Evolutionary conservation across 1,140 invertebrate species (phyloP).

Genomic region (Macrotrachela quadricornifera): DNA sequence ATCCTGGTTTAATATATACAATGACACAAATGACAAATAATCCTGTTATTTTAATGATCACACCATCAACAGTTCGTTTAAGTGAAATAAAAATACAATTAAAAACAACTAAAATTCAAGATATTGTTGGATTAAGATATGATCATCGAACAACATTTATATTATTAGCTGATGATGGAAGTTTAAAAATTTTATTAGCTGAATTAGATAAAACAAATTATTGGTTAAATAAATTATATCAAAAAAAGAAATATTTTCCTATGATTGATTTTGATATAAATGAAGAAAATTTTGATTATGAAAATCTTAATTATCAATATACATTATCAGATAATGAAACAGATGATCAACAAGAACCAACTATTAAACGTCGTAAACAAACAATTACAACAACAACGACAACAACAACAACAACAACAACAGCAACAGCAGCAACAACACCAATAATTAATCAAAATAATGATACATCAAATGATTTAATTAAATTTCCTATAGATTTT

Average conservation of each 20-base stretch:
- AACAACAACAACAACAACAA: conserved; percentile 39
- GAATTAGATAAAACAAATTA: conserved; percentile 34
- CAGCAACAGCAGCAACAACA: conserved; percentile 29
- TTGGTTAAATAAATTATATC: conserved; percentile 23
- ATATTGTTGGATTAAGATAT: conserved; percentile 80
- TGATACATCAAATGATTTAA: too few relatives aligned
- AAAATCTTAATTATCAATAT: too few relatives aligned
- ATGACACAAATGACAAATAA: conserved; percentile 71
- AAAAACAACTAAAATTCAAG: conserved; percentile 45
- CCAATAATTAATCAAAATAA: not conserved
- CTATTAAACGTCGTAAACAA: too few relatives aligned
- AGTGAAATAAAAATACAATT: conserved; percentile 66
- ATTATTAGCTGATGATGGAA: conserved; percentile 81
- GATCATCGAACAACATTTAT: conserved; percentile 71
- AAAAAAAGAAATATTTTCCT: too few relatives aligned
- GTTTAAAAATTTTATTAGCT: conserved; percentile 53
- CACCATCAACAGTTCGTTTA: conserved; percentile 57
- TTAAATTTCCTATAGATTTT: conserved; percentile 68
- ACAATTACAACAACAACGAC: too few relatives aligned
- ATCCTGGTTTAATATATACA: conserved; percentile 75
- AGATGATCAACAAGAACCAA: too few relatives aligned
- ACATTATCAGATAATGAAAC: too few relatives aligned
- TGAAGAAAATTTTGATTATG: too few relatives aligned
- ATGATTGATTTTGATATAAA: too few relatives aligned
- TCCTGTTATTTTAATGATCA: conserved; percentile 76